These are phyloP conservation scores for Heliconius charithonia DNA, from an alignment of 2,888 invertebrate species.

Conservation along the genomic window DNA sequence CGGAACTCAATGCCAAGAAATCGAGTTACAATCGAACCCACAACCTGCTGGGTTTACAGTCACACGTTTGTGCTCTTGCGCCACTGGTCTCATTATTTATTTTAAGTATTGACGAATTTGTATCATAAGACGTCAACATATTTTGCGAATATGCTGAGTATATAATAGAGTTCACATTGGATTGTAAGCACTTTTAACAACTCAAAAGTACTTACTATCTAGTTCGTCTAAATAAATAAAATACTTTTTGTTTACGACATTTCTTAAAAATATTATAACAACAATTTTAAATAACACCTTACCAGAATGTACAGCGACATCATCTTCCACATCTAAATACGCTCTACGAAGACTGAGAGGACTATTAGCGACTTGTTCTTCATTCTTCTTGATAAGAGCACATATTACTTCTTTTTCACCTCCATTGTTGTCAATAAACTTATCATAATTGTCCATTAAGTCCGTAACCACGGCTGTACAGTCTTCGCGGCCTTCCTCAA, in stretches of 20 bases:
- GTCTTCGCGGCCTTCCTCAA: conserved; percentile 76
- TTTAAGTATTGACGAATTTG: too few relatives aligned
- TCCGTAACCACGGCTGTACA: conserved; percentile 69
- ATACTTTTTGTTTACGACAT: neutral
- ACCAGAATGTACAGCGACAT: conserved; percentile 90
- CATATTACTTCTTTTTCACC: conserved; percentile 74
- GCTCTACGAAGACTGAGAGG: conserved; percentile 77
- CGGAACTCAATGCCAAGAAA: too few relatives aligned
- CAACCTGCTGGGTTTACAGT: too few relatives aligned
- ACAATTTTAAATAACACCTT: conserved; percentile 53
- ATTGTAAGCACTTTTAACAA: too few relatives aligned
- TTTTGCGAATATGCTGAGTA: too few relatives aligned
- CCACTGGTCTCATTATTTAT: too few relatives aligned
- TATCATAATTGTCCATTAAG: conserved; percentile 73
- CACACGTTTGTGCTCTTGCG: too few relatives aligned
- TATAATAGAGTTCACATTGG: too few relatives aligned
- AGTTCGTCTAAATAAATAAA: neutral
- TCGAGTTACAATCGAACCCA: too few relatives aligned
- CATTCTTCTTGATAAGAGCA: conserved; percentile 77
- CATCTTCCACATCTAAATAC: conserved; percentile 85
- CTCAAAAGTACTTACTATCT: too few relatives aligned
- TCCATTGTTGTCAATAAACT: conserved; percentile 71
- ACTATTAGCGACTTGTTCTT: conserved; percentile 73
- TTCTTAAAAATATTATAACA: neutral
- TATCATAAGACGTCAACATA: too few relatives aligned